Conservation (phyloP, 2,113 vertebrate genomes). For the Podilymbus podiceps region DNA sequence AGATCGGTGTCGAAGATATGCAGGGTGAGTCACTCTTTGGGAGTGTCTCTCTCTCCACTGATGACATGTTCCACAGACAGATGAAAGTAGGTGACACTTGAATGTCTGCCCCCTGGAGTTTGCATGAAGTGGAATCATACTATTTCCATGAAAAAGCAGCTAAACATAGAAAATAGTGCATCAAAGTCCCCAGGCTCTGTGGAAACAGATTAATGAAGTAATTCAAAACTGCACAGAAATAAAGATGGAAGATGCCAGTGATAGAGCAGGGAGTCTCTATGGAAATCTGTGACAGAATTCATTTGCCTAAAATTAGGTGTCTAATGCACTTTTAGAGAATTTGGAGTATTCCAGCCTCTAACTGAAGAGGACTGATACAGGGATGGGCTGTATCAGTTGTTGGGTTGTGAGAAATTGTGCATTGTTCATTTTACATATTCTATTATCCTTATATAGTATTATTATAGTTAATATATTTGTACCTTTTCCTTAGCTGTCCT, state of each 20-base stretch:
- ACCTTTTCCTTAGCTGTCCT: no score
- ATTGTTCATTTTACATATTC: no score
- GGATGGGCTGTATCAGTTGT: no score
- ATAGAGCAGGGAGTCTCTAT: background rate
- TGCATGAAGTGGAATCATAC: background rate
- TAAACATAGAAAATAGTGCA: background rate
- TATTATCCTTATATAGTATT: no score
- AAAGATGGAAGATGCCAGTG: background rate
- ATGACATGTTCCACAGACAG: background rate
- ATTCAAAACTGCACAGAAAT: background rate
- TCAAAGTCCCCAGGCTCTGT: background rate
- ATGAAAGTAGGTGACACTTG: background rate
- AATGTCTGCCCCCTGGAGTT: background rate
- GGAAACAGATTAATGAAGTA: background rate
- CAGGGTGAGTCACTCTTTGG: background rate
- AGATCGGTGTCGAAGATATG: background rate
- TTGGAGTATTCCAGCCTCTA: background rate
- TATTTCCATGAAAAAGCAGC: background rate
- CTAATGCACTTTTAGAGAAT: background rate
- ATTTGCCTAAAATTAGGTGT: background rate
- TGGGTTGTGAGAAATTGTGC: no score
- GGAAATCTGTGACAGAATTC: background rate
- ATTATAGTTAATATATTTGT: no score
- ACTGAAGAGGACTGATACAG: background rate
- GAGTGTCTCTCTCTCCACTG: background rate